Conservation (phyloP, 2,113 vertebrate species). For the Corythoichthys haematopterus region DNA sequence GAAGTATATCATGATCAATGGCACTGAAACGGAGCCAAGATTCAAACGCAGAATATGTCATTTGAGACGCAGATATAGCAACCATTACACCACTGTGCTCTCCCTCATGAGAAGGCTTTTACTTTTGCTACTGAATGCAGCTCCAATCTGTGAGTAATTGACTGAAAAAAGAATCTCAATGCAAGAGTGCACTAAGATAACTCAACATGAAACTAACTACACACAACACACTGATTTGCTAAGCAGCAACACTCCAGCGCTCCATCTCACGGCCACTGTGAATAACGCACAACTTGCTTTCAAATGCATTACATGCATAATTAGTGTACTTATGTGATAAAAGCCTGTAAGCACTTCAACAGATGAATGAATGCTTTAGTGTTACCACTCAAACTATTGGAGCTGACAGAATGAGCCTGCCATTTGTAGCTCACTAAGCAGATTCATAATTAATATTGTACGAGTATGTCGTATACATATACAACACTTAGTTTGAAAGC, state of each 20-base stretch:
- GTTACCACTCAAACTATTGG: background rate
- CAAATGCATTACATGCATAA: background rate
- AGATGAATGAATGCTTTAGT: background rate
- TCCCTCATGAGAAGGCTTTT: background rate
- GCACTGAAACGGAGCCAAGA: no score
- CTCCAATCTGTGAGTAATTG: background rate
- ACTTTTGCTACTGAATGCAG: background rate
- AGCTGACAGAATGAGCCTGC: background rate
- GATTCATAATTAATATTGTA: background rate
- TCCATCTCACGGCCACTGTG: background rate
- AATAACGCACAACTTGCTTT: background rate
- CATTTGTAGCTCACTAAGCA: background rate
- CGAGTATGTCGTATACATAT: background rate
- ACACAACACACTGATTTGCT: background rate
- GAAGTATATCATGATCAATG: no score
- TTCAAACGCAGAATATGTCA: background rate
- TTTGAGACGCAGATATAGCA: no score
- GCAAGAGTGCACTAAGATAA: background rate
- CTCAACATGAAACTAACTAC: background rate
- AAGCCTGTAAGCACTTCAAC: constrained; percentile 3
- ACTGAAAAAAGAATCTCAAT: background rate
- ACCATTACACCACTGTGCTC: background rate
- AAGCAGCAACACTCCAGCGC: background rate
- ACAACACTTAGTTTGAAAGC: constrained; percentile 4
- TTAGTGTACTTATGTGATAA: background rate